Base-by-base conservation (phyloP, 1,140 invertebrate genomes). In the Heliconius melpomene region DNA sequence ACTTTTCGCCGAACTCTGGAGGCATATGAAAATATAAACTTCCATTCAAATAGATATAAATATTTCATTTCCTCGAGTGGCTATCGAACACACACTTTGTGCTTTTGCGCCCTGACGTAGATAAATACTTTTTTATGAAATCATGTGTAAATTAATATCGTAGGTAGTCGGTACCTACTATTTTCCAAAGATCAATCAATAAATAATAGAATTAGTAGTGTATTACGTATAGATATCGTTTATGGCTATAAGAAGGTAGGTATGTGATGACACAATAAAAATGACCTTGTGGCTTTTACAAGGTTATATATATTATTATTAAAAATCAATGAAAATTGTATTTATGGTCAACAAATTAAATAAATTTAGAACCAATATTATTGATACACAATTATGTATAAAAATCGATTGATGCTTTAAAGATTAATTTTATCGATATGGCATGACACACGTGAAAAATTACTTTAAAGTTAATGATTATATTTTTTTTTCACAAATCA, bases 211-310 rank as follows among this genome's bases (percentile, higher is more conserved):
- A 60, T 26, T 60, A 60, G 9, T 36, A 36, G 5, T 60, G 8
- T 60, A 26, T 26, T 23, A 5, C 60, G 60, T 29, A 6, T 66
- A 26, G 60, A 26, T 29, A 6, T 66, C 60, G 60, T 26, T 23
- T 23, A n/a, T 11, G 20, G n/a, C 26, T 29, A 29, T 29, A 13
- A 66, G 23, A 11, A 66, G 60, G 23, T 29, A 66, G 11, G 3
- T 66, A 66, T 66, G 23, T 9, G 60, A 66, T 66, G 60, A 66
- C 60, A 66, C 9, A 29, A 66, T 16, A 29, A 66, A 66, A 26
- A 66, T 29, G 60, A 66, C 60, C 60, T 66, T 66, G 60, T 66
- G 11, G 60, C 23, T 66, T 16, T 66, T 66, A 20, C 57, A 66
- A 66, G 57, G 23, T 26, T 66, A 26, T 29, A 9, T 26, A 26